Base-by-base conservation (phyloP, 2,113 vertebrate species). In the Seriola dumerili region DNA sequence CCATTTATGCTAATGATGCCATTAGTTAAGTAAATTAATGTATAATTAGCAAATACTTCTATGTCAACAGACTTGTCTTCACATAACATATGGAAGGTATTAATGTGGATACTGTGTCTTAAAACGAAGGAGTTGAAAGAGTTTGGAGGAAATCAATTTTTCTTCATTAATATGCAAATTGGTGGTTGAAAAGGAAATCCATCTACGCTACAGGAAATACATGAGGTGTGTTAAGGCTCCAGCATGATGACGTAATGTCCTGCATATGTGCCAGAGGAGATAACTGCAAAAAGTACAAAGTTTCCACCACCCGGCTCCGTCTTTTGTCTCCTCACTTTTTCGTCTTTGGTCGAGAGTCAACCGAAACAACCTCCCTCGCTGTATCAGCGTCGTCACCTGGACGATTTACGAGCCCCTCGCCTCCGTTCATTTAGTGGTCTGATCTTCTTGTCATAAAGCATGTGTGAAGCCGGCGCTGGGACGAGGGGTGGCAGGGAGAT, bases 381-480 rank as follows among this genome's bases (percentile, higher is more conserved):
- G 82, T 71, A 79, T 85, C 86, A 12, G 66, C 19, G 42, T 72
- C 84, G 48, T 38, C 77, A 63, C 65, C 74, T 66, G 70, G 65
- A 48, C 71, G 72, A 92, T 91, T 91, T 92, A 93, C 16, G 46
- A 72, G 3, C 75, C 72, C 82, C 23, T 25, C n/a, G 46, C 79
- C 85, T 84, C 84, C 70, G 66, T 91, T 92, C 90, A 77, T 90
- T 93, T 90, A 87, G 89, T 40, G 84, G 77, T 77, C 92, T 91
- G 89, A 93, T 92, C 89, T 80, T 85, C 88, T 88, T 86, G 92
- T 94, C 92, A 87, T 94, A 93, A 94, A 94, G 88, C 90, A 92
- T 93, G 91, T 90, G 91, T 73, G 86, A 82, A 87, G 80, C 85
- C 40, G 8, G 29, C 5, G 61, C 78, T 63, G 70, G 66, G 57